Evolutionary conservation across 2,113 vertebrate genomes (phyloP).

Genomic region (Psettodes erumei): DNA sequence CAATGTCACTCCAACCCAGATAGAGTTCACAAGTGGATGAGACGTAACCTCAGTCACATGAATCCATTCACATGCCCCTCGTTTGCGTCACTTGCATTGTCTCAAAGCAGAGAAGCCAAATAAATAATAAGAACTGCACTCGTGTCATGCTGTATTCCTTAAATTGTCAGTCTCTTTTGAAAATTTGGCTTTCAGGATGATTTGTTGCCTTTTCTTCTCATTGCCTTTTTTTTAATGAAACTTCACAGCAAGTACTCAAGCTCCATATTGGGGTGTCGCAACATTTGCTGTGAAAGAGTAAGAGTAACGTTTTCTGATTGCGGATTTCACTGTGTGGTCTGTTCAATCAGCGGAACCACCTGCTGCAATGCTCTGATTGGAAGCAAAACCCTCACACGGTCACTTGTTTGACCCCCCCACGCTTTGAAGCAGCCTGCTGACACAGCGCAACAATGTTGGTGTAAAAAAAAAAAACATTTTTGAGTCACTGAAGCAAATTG

Average conservation of each 20-base stretch:
- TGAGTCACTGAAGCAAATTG: constrained; percentile 20
- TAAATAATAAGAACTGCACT: neutral
- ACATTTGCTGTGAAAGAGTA: constrained; percentile 9
- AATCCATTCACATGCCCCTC: constrained; percentile 25
- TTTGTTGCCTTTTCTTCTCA: neutral
- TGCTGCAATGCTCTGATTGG: constrained; percentile 49
- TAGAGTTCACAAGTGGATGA: constrained; percentile 43
- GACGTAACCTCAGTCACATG: constrained; percentile 34
- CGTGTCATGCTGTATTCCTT: neutral
- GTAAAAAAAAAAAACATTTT: constrained; percentile 35
- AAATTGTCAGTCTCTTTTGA: neutral
- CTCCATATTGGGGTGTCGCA: constrained; percentile 2
- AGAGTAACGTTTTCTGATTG: constrained; percentile 16
- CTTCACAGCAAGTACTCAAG: constrained; percentile 12
- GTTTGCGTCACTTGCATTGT: constrained; percentile 32
- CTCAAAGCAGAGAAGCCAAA: neutral
- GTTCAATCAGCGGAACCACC: constrained; percentile 41
- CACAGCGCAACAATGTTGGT: constrained; percentile 10
- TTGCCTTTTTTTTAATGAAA: constrained; percentile 14
- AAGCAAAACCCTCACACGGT: constrained; percentile 39
- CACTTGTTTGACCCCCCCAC: no score
- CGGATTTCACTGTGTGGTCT: constrained; percentile 30
- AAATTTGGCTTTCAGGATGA: neutral
- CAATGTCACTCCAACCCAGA: constrained; percentile 39
- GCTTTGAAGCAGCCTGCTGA: no score